Evolutionary conservation across 2,113 vertebrate genomes (phyloP).

Genomic region (Misgurnus anguillicaudatus): DNA sequence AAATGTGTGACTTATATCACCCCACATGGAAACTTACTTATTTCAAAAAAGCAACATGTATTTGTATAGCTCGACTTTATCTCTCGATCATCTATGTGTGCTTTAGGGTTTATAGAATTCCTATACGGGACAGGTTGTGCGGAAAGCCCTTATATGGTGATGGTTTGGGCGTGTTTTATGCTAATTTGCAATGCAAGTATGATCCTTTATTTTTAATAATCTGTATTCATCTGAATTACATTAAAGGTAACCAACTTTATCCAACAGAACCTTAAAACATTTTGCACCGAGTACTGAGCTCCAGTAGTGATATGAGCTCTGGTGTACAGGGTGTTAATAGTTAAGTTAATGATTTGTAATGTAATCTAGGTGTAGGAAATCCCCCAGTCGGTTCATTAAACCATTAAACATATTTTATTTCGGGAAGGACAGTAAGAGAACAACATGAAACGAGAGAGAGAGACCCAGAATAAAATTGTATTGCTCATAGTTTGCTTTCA

Average conservation of each 20-base stretch:
- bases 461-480: neutral
- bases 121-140: neutral
- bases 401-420: neutral
- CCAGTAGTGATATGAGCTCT: neutral
- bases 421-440: neutral
- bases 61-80: too few species aligned
- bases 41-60: too few species aligned
- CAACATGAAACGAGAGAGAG: neutral
- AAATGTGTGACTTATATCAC: too few species aligned
- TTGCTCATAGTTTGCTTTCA: too few species aligned
- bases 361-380: slow-evolving; percentile 5
- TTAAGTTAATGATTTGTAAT: slow-evolving; percentile 20
- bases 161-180: neutral
- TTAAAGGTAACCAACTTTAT: too few species aligned
- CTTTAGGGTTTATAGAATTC: neutral
- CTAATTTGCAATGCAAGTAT: neutral
- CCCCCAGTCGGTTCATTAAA: slow-evolving; percentile 3
- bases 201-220: too few species aligned
- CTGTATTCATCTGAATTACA: too few species aligned
- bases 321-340: neutral
- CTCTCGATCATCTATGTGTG: too few species aligned
- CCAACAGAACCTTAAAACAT: too few species aligned
- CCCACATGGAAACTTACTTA: too few species aligned
- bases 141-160: neutral
- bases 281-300: neutral